phyloP scores from a whole-genome alignment of 1,140 invertebrate species.

The Meloidogyne floridensis region DNA sequence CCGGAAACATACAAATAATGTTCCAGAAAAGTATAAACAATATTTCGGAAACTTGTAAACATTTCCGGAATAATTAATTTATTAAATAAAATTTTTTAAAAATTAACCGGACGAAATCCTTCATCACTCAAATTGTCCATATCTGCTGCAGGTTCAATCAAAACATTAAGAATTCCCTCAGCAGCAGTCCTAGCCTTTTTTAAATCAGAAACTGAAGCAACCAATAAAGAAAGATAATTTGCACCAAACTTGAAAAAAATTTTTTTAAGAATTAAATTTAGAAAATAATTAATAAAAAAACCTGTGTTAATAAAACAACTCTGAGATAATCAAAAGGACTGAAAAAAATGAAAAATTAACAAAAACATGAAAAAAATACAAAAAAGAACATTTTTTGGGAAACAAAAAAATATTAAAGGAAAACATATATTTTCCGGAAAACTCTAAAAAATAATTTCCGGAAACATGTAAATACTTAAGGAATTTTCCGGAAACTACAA shows the following conservation, averaged over 20 bases:
- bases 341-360: not conserved
- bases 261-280: not conserved
- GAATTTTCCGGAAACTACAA: too few species aligned
- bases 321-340: slow-evolving; percentile 62
- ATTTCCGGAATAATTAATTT: too few species aligned
- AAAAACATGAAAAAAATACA: not conserved
- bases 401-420: too few species aligned
- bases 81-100: not conserved
- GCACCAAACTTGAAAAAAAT: slow-evolving; percentile 55
- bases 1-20: too few species aligned
- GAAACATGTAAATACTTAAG: too few species aligned
- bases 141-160: slow-evolving; percentile 53
- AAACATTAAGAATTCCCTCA: slow-evolving; percentile 56
- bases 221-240: slow-evolving; percentile 62
- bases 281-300: not conserved
- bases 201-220: slow-evolving; percentile 60
- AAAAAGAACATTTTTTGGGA: not conserved
- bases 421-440: too few species aligned
- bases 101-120: slow-evolving; percentile 56
- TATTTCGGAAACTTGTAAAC: too few species aligned
- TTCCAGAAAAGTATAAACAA: too few species aligned
- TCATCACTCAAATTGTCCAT: slow-evolving; percentile 65
- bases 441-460: too few species aligned
- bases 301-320: slow-evolving; percentile 34
- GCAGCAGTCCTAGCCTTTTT: slow-evolving; percentile 59